These are phyloP conservation scores for Echinarachnius parma DNA, from an alignment of 53 echinoderm and acorn worm species.

Conservation along the genomic window DNA sequence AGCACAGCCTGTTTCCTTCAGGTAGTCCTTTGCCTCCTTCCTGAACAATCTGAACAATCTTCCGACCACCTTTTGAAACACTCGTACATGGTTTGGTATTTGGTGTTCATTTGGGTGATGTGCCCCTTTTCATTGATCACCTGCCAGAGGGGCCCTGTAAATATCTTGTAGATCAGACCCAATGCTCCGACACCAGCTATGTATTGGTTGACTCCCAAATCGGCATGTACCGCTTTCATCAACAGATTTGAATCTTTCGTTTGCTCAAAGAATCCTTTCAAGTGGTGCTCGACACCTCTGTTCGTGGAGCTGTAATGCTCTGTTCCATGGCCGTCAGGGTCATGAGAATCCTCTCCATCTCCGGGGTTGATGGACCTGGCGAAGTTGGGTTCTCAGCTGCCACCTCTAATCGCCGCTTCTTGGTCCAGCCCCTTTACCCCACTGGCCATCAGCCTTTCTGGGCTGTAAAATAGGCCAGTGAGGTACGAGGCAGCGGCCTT, in stretches of 20 bases:
- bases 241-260: conserved; percentile 42
- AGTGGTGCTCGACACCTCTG: conserved; percentile 19
- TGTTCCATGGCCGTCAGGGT: too few species aligned
- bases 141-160: conserved; percentile 65
- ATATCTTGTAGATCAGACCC: conserved; percentile 59
- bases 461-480: too few species aligned
- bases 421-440: too few species aligned
- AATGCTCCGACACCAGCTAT: conserved; percentile 51
- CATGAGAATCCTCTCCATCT: conserved; percentile 50
- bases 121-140: conserved; percentile 49
- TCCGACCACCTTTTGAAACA: conserved; percentile 44
- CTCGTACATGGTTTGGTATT: conserved; percentile 10
- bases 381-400: too few species aligned
- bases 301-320: too few species aligned
- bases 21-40: too few species aligned
- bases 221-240: conserved; percentile 48
- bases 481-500: too few species aligned
- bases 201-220: conserved; percentile 50
- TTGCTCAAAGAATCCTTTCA: conserved; percentile 54
- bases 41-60: too few species aligned
- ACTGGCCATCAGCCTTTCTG: too few species aligned
- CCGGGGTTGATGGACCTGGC: conserved; percentile 51
- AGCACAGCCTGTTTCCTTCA: too few species aligned
- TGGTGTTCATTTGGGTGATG: conserved; percentile 44
- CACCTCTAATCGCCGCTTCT: too few species aligned